These are phyloP conservation scores for Petaurus breviceps DNA, from an alignment of 2,113 vertebrate genomes.

Conservation along the genomic window DNA sequence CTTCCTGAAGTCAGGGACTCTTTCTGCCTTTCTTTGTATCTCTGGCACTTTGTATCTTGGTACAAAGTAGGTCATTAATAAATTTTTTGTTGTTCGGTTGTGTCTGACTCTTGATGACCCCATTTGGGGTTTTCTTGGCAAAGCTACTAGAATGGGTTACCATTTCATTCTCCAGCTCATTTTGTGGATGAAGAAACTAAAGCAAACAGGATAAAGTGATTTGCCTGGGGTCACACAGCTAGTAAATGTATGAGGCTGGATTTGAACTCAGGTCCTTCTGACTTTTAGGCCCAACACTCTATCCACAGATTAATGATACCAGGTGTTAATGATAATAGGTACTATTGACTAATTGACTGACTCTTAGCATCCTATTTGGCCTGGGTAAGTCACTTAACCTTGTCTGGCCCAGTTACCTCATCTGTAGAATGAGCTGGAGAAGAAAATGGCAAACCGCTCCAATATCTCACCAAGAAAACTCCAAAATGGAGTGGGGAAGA, in stretches of 20 bases:
- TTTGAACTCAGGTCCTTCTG: not conserved
- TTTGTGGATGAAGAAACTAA: not conserved
- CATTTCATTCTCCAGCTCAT: not conserved
- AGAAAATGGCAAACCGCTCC: not conserved
- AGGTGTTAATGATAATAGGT: too few species aligned
- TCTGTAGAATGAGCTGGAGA: not conserved
- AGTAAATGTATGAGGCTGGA: not conserved
- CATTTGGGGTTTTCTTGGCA: not conserved
- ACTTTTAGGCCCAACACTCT: not conserved
- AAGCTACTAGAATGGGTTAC: not conserved
- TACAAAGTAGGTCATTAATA: too few species aligned
- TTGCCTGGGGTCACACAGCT: not conserved
- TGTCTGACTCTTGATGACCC: not conserved
- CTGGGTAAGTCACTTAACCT: not conserved
- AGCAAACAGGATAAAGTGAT: not conserved
- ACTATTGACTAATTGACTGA: too few species aligned
- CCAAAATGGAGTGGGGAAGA: not conserved
- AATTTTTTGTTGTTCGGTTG: not conserved
- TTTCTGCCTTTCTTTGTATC: too few species aligned
- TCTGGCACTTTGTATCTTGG: too few species aligned
- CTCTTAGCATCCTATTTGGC: too few species aligned
- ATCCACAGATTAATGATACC: not conserved
- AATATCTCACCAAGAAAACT: not conserved
- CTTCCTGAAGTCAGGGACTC: too few species aligned
- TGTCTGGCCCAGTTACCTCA: not conserved